These are phyloP conservation scores for Barypeithes pellucidus DNA, from an alignment of 2,888 invertebrate species.

Conservation along the genomic window DNA sequence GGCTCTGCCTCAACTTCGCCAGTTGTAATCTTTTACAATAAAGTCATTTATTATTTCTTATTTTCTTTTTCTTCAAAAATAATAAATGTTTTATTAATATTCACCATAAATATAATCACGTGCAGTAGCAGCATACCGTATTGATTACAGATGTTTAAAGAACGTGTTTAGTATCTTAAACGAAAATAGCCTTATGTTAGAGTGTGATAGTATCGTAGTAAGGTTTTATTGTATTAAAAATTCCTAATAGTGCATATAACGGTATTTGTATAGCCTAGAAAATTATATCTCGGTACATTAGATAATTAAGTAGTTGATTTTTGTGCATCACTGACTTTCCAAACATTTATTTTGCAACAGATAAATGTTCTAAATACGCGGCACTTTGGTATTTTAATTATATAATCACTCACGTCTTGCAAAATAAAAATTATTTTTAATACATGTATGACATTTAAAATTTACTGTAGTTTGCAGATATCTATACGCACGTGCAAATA, in stretches of 20 bases:
- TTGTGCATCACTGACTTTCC: constrained; percentile 37
- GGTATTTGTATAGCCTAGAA: constrained; percentile 36
- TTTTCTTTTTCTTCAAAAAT: not conserved
- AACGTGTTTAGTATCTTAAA: constrained; percentile 39
- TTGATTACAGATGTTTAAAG: constrained; percentile 27
- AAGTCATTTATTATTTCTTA: too few relatives aligned
- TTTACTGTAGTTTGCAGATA: constrained; percentile 1
- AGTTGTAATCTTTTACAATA: too few relatives aligned
- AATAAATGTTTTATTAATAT: constrained; percentile 14
- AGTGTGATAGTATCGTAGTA: not conserved
- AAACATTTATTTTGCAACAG: constrained; percentile 13
- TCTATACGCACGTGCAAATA: not conserved
- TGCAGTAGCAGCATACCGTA: constrained; percentile 21
- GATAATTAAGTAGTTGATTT: constrained; percentile 30
- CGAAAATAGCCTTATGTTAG: constrained; percentile 1
- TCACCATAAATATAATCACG: constrained; percentile 16
- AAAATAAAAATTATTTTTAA: not conserved
- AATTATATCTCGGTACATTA: constrained; percentile 21
- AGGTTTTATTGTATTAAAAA: constrained; percentile 27
- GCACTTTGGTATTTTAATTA: constrained; percentile 22
- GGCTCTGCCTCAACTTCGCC: too few relatives aligned
- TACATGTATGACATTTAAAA: constrained; percentile 13
- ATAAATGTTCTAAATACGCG: constrained; percentile 20
- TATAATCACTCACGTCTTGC: constrained; percentile 21
- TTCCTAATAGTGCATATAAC: constrained; percentile 24